A percentile compares a stretch with the other conserved stretches of the same genome.
phyloP scores from a whole-genome alignment of 2,113 vertebrate genomes.

The Eira barbara region DNA sequence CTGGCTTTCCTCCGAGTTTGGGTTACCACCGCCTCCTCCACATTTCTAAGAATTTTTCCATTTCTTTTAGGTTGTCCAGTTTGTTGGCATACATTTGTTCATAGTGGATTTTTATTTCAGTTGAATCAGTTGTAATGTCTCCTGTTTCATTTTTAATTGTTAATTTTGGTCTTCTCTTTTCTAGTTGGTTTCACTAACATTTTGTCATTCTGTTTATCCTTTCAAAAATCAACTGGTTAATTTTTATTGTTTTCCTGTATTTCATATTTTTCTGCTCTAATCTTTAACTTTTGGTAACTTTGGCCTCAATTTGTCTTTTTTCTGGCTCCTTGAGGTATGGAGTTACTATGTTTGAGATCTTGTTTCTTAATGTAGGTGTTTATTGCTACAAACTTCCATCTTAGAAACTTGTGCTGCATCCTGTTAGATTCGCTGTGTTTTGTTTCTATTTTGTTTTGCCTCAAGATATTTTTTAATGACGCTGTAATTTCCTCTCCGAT shows the following conservation, averaged over 20 bases:
- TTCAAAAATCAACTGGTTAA: not conserved
- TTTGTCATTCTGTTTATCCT: not conserved
- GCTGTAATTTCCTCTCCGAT: not conserved
- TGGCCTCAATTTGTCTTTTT: not conserved
- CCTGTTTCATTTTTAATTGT: not conserved
- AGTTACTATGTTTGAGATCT: not conserved
- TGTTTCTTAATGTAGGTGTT: not conserved
- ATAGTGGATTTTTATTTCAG: not conserved
- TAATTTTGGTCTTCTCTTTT: not conserved
- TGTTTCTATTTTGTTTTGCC: not conserved
- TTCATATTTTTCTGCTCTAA: not conserved
- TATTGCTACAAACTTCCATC: not conserved
- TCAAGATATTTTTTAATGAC: not conserved
- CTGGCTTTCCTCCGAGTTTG: fast-evolving
- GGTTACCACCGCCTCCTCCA: fast-evolving
- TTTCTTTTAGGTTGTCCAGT: not conserved
- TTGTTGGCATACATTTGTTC: not conserved
- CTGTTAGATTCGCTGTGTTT: not conserved
- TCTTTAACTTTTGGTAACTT: not conserved
- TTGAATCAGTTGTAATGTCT: not conserved
- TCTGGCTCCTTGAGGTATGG: not conserved
- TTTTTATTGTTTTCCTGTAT: not conserved
- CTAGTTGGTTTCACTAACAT: not conserved
- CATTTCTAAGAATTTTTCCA: not conserved
- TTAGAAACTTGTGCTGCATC: not conserved